Evolutionary conservation across 2,113 vertebrate species (phyloP).

Genomic region (Carlito syrichta): DNA sequence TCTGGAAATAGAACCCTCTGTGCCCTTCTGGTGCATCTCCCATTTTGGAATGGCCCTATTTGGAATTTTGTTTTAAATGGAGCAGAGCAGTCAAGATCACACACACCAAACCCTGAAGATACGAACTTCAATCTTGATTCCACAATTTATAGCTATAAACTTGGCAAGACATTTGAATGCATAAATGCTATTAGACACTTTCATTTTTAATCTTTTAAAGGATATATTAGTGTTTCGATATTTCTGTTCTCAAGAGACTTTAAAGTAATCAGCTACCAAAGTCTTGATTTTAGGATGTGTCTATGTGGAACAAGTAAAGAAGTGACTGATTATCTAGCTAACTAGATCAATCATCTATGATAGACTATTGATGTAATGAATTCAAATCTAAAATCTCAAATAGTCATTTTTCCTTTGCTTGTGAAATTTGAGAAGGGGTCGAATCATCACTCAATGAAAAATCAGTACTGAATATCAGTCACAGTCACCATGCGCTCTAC

Average conservation of each 20-base stretch:
- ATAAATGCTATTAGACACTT: background rate
- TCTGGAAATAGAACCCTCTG: background rate
- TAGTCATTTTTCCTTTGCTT: background rate
- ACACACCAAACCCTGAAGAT: background rate
- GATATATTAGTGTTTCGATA: background rate
- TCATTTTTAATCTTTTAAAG: background rate
- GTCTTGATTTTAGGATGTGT: background rate
- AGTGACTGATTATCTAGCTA: background rate
- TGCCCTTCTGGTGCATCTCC: background rate
- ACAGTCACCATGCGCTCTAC: background rate
- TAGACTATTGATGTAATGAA: background rate
- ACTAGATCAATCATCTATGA: background rate
- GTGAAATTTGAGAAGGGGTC: background rate
- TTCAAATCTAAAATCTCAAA: background rate
- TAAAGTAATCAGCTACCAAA: background rate
- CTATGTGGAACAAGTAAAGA: background rate
- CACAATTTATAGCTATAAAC: background rate
- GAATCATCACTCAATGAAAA: background rate
- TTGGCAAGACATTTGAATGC: background rate
- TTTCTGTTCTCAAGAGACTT: background rate
- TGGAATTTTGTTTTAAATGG: background rate
- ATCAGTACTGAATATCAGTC: background rate
- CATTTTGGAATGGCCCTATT: background rate
- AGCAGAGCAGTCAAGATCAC: too few relatives aligned
- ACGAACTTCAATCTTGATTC: background rate